Evolutionary conservation across 2,888 invertebrate species (phyloP).

Genomic region (Hedychridium roseum): DNA sequence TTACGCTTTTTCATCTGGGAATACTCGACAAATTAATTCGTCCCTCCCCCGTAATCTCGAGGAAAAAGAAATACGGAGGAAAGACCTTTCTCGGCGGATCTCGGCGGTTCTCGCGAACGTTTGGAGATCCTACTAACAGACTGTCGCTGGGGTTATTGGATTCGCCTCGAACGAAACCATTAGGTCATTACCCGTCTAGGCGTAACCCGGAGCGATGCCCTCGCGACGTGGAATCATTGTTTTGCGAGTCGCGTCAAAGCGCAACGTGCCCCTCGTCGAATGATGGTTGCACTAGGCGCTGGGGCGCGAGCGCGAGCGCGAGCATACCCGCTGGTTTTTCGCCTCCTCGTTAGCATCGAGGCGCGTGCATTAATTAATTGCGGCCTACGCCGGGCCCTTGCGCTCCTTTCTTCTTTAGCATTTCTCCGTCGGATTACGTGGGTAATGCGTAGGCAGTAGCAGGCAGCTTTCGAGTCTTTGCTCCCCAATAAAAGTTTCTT

Average conservation of each 20-base stretch:
- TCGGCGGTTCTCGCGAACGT: no score
- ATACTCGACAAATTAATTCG: constrained; percentile 18
- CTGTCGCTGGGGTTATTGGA: no score
- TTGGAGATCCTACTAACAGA: no score
- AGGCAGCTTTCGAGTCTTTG: no score
- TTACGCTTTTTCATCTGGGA: constrained; percentile 7
- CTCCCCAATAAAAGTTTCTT: constrained; percentile 37
- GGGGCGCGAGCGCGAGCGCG: constrained; percentile 17
- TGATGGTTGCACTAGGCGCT: constrained; percentile 30
- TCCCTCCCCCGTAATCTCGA: constrained; percentile 20
- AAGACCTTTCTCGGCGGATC: no score
- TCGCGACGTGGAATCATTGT: constrained; percentile 37
- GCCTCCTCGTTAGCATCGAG: constrained; percentile 40
- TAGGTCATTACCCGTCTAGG: constrained; percentile 37
- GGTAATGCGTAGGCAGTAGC: no score
- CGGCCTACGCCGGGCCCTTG: no score
- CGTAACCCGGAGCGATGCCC: constrained; percentile 20
- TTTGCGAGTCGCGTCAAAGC: constrained; percentile 31
- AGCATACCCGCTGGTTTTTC: constrained; percentile 40
- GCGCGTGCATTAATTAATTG: constrained; percentile 44
- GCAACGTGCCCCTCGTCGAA: constrained; percentile 22
- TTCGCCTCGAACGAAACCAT: no score
- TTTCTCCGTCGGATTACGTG: no score
- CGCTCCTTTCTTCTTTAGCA: no score
- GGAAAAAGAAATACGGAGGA: no score